Percentiles rank a stretch among this genome's conserved stretches.
Evolutionary conservation across 1,140 invertebrate species (phyloP).

Genomic region (Bombus fervidus): DNA sequence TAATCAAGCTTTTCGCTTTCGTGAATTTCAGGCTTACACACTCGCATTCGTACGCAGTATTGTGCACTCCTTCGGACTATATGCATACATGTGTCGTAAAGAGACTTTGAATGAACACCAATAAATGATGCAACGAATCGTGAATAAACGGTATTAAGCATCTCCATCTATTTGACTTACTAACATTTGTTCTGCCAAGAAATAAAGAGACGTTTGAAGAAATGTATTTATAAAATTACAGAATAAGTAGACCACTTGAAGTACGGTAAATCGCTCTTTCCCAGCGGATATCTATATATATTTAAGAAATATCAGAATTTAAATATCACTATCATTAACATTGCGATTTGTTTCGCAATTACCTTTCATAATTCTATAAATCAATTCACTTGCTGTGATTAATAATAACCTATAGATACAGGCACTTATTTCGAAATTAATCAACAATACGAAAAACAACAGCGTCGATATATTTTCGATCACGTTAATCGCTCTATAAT

Average conservation of each 20-base stretch:
- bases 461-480: constrained; percentile 29
- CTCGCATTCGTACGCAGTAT: constrained; percentile 19
- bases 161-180: constrained; percentile 30
- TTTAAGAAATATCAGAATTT: not conserved
- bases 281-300: not conserved
- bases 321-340: not conserved
- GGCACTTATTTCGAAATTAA: constrained; percentile 28
- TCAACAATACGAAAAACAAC: constrained; percentile 18
- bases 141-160: not conserved
- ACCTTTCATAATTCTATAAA: not conserved
- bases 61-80: constrained; percentile 29
- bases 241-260: not conserved
- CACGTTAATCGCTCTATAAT: constrained; percentile 18
- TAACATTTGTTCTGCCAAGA: constrained; percentile 23
- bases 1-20: constrained; percentile 23
- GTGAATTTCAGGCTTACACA: constrained; percentile 22
- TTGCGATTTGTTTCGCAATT: not conserved
- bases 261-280: not conserved
- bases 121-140: not conserved
- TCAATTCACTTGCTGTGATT: constrained; percentile 25
- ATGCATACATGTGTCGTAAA: not conserved
- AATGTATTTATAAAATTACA: not conserved
- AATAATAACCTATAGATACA: constrained; percentile 33
- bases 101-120: not conserved
- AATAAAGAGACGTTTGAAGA: constrained; percentile 32